Evolutionary conservation across 2,888 invertebrate species (phyloP).

Genomic region (Apodemia hepburni): DNA sequence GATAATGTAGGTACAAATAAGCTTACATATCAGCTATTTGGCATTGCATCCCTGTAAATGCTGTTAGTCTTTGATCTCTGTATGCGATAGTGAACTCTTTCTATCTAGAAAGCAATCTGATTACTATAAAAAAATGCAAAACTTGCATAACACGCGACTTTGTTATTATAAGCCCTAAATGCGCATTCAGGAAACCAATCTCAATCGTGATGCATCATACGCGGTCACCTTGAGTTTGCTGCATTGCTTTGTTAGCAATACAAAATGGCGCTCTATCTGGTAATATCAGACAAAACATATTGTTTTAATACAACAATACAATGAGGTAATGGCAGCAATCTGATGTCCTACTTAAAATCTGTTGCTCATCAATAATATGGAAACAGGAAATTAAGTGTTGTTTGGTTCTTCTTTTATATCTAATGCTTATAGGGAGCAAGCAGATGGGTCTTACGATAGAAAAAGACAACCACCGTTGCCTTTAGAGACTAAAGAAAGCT

Average conservation of each 20-base stretch:
- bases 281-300: constrained; percentile 6
- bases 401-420: no score
- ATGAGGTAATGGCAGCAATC: neutral
- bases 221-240: constrained; percentile 28
- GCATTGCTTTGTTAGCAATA: constrained; percentile 24
- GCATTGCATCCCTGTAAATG: no score
- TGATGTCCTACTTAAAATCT: neutral
- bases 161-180: constrained; percentile 1
- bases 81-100: no score
- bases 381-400: no score
- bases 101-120: no score
- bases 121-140: neutral
- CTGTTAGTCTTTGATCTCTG: no score
- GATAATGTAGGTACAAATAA: no score
- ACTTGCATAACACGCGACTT: neutral
- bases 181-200: constrained; percentile 13
- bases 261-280: constrained; percentile 8
- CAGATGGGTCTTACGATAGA: no score
- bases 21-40: no score
- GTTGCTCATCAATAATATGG: neutral
- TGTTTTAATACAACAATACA: constrained; percentile 9
- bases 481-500: no score
- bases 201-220: constrained; percentile 19
- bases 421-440: no score
- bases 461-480: no score